Percentiles rank a stretch among this genome's conserved stretches.
Evolutionary conservation across 1,140 invertebrate species (phyloP).

Genomic region (Anthonomus grandis): DNA sequence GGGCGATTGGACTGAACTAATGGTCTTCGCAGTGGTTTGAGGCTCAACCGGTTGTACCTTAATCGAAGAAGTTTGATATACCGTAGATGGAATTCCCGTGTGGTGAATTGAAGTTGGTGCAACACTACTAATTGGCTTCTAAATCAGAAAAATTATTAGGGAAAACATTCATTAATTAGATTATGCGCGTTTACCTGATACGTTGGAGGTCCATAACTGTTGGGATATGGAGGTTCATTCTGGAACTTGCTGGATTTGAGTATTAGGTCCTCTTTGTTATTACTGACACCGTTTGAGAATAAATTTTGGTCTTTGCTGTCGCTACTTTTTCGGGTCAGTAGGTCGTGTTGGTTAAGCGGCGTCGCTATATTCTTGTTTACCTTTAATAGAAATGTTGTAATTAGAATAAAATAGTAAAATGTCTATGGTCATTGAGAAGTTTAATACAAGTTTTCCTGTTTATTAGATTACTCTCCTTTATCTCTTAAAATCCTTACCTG

Average conservation of each 20-base stretch:
- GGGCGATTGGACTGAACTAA: conserved; percentile 47
- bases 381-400: conserved; percentile 40
- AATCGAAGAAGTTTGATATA: conserved; percentile 76
- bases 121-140: conserved; percentile 78
- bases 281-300: conserved; percentile 2
- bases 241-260: conserved; percentile 15
- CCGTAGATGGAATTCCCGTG: conserved; percentile 66
- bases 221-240: conserved; percentile 24
- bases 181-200: conserved; percentile 34
- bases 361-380: conserved; percentile 65
- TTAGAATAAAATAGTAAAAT: background rate
- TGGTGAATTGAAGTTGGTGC: conserved; percentile 69
- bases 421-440: no score
- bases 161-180: background rate
- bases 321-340: conserved; percentile 37
- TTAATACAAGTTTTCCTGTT: no score
- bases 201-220: conserved; percentile 9
- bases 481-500: conserved; percentile 14
- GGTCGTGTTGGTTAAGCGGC: conserved; percentile 55
- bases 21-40: conserved; percentile 58
- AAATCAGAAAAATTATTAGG: conserved; percentile 30
- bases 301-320: conserved; percentile 25
- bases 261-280: conserved; percentile 10
- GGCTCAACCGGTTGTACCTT: conserved; percentile 78
- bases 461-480: no score